Evolutionary conservation across 2,888 invertebrate genomes (phyloP).

Genomic region (Nephrotoma flavescens): DNA sequence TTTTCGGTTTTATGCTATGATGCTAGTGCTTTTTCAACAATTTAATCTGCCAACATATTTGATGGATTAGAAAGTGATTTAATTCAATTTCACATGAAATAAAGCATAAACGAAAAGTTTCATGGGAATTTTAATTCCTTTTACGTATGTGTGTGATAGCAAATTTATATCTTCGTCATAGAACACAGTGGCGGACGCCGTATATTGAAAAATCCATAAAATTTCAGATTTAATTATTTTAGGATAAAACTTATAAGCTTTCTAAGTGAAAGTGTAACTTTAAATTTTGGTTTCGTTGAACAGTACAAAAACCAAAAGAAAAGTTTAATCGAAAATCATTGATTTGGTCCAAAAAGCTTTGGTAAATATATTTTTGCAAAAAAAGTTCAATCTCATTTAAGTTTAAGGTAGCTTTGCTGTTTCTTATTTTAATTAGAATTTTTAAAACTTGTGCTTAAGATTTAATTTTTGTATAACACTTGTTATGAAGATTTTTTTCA

Average conservation of each 20-base stretch:
- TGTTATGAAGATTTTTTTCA: no score
- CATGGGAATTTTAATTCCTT: not conserved
- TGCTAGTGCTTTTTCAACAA: not conserved
- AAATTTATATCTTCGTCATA: not conserved
- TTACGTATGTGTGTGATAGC: not conserved
- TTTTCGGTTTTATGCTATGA: not conserved
- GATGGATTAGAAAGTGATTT: not conserved
- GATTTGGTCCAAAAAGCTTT: not conserved
- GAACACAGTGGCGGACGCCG: no score
- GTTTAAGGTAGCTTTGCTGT: not conserved
- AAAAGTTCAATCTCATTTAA: not conserved
- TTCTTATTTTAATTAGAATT: not conserved
- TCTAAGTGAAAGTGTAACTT: not conserved
- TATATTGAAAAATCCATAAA: not conserved
- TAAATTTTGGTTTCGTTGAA: not conserved
- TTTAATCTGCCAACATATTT: not conserved
- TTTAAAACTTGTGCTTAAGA: no score
- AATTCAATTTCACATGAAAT: not conserved
- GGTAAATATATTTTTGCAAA: not conserved
- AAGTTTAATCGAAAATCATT: not conserved
- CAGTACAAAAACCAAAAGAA: not conserved
- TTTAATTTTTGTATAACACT: no score
- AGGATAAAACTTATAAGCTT: not conserved
- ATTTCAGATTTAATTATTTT: not conserved
- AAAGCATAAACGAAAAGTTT: not conserved